Evolutionary conservation across 2,797 vertebrate genomes (phyloP).

Genomic region (Sphaeramia orbicularis): DNA sequence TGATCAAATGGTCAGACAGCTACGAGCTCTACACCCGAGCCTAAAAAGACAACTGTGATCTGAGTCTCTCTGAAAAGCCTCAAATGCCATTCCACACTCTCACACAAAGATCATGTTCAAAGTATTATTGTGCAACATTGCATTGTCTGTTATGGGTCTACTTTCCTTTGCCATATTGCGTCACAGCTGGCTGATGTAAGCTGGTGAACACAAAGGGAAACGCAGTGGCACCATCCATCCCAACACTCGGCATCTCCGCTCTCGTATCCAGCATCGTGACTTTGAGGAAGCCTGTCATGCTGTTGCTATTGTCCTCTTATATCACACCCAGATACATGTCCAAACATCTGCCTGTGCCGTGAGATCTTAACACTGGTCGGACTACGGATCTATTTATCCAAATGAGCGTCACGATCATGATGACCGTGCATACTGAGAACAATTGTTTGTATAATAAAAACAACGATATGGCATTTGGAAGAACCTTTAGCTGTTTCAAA

Average conservation of each 20-base stretch:
- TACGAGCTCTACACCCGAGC: not conserved
- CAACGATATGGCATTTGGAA: slow-evolving; percentile 19
- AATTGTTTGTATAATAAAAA: slow-evolving; percentile 9
- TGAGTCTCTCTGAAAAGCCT: slow-evolving; percentile 37
- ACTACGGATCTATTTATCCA: slow-evolving; percentile 7
- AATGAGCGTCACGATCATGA: slow-evolving; percentile 20
- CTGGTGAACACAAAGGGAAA: slow-evolving; percentile 56
- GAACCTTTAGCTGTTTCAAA: slow-evolving; percentile 35
- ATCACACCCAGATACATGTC: slow-evolving; percentile 35
- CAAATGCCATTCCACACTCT: slow-evolving; percentile 53
- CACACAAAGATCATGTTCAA: slow-evolving; percentile 54
- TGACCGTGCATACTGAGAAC: slow-evolving; percentile 25
- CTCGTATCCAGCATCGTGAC: slow-evolving; percentile 27
- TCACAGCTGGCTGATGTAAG: slow-evolving; percentile 74
- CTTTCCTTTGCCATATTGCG: slow-evolving; percentile 55
- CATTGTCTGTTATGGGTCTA: slow-evolving; percentile 41
- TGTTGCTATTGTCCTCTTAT: slow-evolving; percentile 34
- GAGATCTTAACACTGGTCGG: slow-evolving; percentile 10
- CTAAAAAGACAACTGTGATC: slow-evolving; percentile 27
- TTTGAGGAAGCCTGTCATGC: slow-evolving; percentile 41
- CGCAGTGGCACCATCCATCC: slow-evolving; percentile 20
- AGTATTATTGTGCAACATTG: slow-evolving; percentile 41
- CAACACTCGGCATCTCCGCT: slow-evolving; percentile 1
- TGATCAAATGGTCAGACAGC: slow-evolving; percentile 28
- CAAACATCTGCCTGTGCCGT: slow-evolving; percentile 56